Evolutionary conservation across 2,888 invertebrate species (phyloP), one percentile per base, ranked within the genome.

Genomic region (Parnassius apollo): DNA sequence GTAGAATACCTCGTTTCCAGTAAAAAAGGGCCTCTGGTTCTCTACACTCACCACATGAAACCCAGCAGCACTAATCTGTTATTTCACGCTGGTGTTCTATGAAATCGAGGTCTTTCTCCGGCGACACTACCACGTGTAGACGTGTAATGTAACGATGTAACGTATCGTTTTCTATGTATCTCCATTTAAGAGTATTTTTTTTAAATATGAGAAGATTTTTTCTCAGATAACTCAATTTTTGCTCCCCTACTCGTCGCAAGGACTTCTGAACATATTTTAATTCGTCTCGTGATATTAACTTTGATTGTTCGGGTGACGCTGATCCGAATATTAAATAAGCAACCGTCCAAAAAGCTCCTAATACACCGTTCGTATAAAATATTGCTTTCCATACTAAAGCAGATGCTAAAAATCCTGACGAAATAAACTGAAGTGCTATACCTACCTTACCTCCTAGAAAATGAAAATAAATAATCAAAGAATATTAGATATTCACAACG

Each of bases 361-460:
- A 77, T 9, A 87, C 85, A 0, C 96, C 96, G 71, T 95, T 95
- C 1, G 94, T 80, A 76, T 96, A 97, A 82, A 96, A 96, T 63
- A 95, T 94, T 4, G 95, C 93, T 0, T 95, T 94, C 97, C 97
- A 97, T 0, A 96, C 96, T 73, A 93, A 88, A 0, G 85, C 71
- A 0, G 95, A 94, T 0, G 94, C 94, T 0, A 96, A 91, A 50
- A 94, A 86, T 0, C 97, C 97, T n/a, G 96, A 94, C 13, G 94
- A 83, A n/a, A 95, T 93, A 75, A 96, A 82, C 72, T 96, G 94
- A 1, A 96, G 76, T 0, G 96, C 95, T 8, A 96, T 96, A 7
- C 97, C 97, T 11, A 96, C 92, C 77, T 96, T 96, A 12, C 94
- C 94, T 55, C 97, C 97, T 84, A 84, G 63, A 74, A 18, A 18